A percentile compares a stretch with the other conserved stretches of the same genome.
These are phyloP conservation scores for Charadrius vociferus DNA, from an alignment of 2,113 vertebrate genomes.

Conservation along the genomic window DNA sequence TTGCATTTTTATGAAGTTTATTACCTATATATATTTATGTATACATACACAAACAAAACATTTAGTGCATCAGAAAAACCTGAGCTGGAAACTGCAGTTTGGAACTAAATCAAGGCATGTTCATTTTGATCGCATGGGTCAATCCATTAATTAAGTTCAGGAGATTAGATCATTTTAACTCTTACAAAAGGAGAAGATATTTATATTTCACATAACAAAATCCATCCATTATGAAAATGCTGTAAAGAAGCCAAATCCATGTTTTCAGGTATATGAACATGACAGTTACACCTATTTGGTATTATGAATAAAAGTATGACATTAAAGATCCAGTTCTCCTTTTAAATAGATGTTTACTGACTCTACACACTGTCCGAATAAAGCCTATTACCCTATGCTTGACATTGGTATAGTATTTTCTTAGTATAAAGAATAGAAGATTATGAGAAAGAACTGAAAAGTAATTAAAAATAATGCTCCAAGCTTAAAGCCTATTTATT, in stretches of 20 bases:
- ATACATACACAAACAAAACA: neutral
- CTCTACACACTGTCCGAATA: neutral
- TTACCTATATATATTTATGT: neutral
- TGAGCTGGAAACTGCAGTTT: neutral
- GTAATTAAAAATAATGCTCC: neutral
- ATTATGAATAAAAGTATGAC: neutral
- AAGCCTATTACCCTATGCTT: neutral
- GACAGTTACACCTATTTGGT: neutral
- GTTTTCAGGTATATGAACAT: neutral
- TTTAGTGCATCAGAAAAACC: neutral
- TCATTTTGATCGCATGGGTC: neutral
- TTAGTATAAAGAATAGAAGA: neutral
- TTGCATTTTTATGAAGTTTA: neutral
- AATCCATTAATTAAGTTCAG: neutral
- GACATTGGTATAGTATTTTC: neutral
- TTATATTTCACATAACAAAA: neutral
- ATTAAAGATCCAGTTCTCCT: neutral
- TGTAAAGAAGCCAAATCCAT: neutral
- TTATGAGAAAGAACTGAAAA: neutral
- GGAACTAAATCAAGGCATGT: neutral
- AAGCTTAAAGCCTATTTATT: neutral
- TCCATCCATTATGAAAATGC: neutral
- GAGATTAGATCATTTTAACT: neutral
- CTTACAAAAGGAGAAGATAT: neutral
- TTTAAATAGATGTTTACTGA: neutral